Evolutionary conservation across 2,797 vertebrate species (phyloP).

Genomic region (Poecilia wingei): DNA sequence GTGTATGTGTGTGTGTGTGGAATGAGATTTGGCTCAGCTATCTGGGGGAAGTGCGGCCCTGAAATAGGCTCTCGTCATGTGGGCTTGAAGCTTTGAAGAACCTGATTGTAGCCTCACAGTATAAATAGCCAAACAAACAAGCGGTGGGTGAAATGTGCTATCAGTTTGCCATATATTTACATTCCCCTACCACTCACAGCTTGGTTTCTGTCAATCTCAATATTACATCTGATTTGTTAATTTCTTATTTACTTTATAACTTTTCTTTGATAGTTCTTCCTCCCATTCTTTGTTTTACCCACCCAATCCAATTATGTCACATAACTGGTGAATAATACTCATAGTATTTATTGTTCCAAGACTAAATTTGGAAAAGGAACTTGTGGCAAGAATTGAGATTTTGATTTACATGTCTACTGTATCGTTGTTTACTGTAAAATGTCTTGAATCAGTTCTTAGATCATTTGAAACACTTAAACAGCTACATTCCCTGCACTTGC

Average conservation of each 20-base stretch:
- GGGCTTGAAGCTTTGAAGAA: slow-evolving; percentile 58
- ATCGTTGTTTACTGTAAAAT: slow-evolving; percentile 42
- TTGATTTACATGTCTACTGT: slow-evolving; percentile 17
- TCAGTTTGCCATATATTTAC: slow-evolving; percentile 77
- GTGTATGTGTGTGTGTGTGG: not conserved
- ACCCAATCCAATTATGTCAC: not conserved
- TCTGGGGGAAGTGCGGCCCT: slow-evolving; percentile 67
- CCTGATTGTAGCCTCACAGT: slow-evolving; percentile 69
- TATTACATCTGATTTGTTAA: slow-evolving; percentile 46
- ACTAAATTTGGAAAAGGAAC: slow-evolving; percentile 12
- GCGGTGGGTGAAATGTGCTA: slow-evolving; percentile 66
- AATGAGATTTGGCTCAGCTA: slow-evolving; percentile 54
- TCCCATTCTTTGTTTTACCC: slow-evolving; percentile 18
- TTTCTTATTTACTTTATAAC: slow-evolving; percentile 24
- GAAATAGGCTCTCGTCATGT: slow-evolving; percentile 72
- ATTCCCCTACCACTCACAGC: slow-evolving; percentile 61
- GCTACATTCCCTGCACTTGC: slow-evolving; percentile 28
- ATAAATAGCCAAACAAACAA: slow-evolving; percentile 84
- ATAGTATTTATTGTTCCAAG: slow-evolving; percentile 15
- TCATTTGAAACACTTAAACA: slow-evolving; percentile 54
- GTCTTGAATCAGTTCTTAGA: slow-evolving; percentile 31
- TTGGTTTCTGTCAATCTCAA: slow-evolving; percentile 38
- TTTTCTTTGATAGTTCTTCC: slow-evolving; percentile 24
- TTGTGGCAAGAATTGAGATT: slow-evolving; percentile 38
- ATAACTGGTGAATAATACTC: slow-evolving; percentile 17